These are phyloP conservation scores for Caenorhabditis uteleia DNA, from an alignment of 2,888 invertebrate genomes.

Conservation along the genomic window DNA sequence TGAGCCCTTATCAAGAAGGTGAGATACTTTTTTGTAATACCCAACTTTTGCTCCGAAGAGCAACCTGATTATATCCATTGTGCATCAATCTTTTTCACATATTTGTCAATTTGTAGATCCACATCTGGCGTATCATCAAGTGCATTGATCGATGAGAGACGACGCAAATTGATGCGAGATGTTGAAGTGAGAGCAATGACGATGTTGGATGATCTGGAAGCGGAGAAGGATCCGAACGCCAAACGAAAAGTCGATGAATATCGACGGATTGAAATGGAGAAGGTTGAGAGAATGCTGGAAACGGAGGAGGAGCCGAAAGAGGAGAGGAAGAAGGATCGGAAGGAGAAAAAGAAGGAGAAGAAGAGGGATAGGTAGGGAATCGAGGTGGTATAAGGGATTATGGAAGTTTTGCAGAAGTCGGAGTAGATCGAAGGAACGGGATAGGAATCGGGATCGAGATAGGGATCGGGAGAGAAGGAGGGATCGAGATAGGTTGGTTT, in stretches of 20 bases:
- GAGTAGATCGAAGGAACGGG: conserved; percentile 12
- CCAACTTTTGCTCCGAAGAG: too few relatives aligned
- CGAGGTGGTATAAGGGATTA: too few relatives aligned
- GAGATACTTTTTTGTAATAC: conserved; percentile 4
- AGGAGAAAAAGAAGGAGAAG: conserved; percentile 6
- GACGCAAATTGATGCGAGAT: conserved; percentile 25
- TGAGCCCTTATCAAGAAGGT: not conserved
- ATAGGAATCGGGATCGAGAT: conserved; percentile 15
- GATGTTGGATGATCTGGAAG: conserved; percentile 64
- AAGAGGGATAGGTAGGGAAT: conserved; percentile 10
- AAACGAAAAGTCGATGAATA: conserved; percentile 39
- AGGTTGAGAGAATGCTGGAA: conserved; percentile 38
- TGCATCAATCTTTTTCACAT: too few relatives aligned
- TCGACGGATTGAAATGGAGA: conserved; percentile 34
- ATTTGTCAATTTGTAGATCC: too few relatives aligned
- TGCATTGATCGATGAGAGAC: conserved; percentile 12
- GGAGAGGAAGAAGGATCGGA: not conserved
- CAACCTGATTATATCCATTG: too few relatives aligned
- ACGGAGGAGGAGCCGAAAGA: conserved; percentile 6
- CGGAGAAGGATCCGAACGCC: conserved; percentile 44
- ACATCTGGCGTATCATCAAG: too few relatives aligned
- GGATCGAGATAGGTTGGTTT: conserved; percentile 14
- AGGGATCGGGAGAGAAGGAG: conserved; percentile 19
- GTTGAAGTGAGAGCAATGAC: conserved; percentile 60
- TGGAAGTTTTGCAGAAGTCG: too few relatives aligned